Base-by-base conservation (phyloP, 2,797 vertebrate genomes). In the Acropternis orthonyx region DNA sequence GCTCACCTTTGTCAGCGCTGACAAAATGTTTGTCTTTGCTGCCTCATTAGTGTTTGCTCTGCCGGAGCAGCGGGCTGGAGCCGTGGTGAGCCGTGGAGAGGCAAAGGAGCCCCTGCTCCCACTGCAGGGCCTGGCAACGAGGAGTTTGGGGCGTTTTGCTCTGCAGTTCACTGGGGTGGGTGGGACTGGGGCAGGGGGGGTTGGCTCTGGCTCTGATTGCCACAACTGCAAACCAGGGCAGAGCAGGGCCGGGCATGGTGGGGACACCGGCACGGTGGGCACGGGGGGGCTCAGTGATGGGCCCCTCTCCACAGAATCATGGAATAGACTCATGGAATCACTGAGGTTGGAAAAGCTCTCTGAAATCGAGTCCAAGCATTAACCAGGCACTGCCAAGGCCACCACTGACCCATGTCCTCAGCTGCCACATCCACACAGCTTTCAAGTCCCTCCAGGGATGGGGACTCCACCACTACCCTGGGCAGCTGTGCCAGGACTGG, bases 191-290 rank as follows among this genome's bases (percentile, higher is more conserved):
- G 59, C 21, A 11, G 12, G 7, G 18, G 36, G 8, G 4, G 10
- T 22, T 21, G 46, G 32, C 2, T 6, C 3, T 4, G 7, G 21
- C 32, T 56, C 34, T 4, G 73, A 19, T 26, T 36, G 66, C 14
- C 14, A 6, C 32, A 16, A 1, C 14, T 0, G 12, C n/a, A 4
- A 6, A 6, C 8, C 9, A 23, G 24, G 26, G 24, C 22, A 26
- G 9, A 55, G 36, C 0, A 0, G 22, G 46, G 32, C 27, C 12
- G 12, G 44, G 54, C 12, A 5, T 0, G 2, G 34, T 1, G 2
- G 44, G 23, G 39, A 20, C 51, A 14, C 2, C 4, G 1, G 12
- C 18, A 6, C 1, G 3, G 49, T n/a, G 49, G 43, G 10, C 20
- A 5, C 1, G n/a, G 0, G 48, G 30, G 56, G 37, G 12, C 24